Percentiles rank a stretch among this genome's conserved stretches.
Evolutionary conservation across 2,797 vertebrate genomes (phyloP).

Genomic region (Neosalanx taihuensis): DNA sequence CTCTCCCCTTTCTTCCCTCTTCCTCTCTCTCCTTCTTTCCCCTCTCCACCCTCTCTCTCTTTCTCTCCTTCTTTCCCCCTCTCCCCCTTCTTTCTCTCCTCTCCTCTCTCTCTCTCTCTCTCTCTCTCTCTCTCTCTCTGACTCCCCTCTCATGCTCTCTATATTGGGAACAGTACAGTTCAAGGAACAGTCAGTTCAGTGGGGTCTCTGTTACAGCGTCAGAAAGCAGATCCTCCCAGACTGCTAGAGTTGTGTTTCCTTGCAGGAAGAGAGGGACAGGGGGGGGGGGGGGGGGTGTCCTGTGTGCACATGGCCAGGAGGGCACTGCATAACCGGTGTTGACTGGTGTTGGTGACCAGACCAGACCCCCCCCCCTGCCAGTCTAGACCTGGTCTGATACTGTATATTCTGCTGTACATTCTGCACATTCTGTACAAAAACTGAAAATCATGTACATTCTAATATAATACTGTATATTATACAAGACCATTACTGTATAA

Average conservation of each 20-base stretch:
- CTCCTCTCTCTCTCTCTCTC: background rate
- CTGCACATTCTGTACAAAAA: too few relatives aligned
- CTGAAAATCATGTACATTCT: too few relatives aligned
- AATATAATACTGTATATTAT: too few relatives aligned
- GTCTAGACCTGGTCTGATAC: conserved; percentile 30
- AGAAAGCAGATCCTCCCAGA: conserved; percentile 59
- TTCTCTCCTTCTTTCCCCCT: background rate
- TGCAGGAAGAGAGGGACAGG: background rate
- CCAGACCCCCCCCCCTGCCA: background rate
- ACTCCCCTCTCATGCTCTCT: conserved; percentile 31
- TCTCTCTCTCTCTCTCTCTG: background rate
- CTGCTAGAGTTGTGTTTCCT: conserved; percentile 30
- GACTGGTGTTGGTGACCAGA: too few relatives aligned
- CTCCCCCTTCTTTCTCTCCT: conserved; percentile 9
- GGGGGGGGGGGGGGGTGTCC: background rate
- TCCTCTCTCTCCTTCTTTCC: background rate
- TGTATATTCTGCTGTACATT: too few relatives aligned
- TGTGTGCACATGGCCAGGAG: background rate
- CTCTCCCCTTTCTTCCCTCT: background rate
- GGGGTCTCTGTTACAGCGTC: conserved; percentile 50
- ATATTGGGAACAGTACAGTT: conserved; percentile 54
- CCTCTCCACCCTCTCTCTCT: conserved; percentile 7
- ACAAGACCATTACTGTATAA: too few relatives aligned
- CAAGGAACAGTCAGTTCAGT: conserved; percentile 39
- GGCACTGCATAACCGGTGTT: conserved; percentile 37